These are phyloP conservation scores for Drosophila subsilvestris DNA, from an alignment of 2,888 invertebrate species.

Conservation along the genomic window DNA sequence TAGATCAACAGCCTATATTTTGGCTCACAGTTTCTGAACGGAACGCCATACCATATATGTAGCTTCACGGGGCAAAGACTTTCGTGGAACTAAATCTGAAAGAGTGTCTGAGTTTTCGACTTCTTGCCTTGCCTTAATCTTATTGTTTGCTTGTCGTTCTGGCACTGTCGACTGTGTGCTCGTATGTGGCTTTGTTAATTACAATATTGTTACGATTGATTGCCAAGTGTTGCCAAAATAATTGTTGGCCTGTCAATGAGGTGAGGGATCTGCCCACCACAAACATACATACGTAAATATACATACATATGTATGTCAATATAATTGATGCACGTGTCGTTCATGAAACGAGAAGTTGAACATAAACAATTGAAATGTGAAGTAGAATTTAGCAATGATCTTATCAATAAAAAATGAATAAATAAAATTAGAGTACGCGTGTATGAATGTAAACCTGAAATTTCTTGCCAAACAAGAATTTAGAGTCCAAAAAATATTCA, in stretches of 20 bases:
- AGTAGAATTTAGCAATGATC: constrained; percentile 33
- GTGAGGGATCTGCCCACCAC: neutral
- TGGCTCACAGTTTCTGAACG: no score
- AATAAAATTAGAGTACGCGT: constrained; percentile 11
- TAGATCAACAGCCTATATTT: no score
- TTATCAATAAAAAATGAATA: constrained; percentile 3
- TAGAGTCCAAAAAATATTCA: neutral
- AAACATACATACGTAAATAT: no score
- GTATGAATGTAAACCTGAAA: neutral
- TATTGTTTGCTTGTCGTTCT: constrained; percentile 20
- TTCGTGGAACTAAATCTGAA: no score
- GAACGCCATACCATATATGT: no score
- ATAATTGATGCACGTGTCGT: constrained; percentile 18
- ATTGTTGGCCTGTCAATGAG: constrained; percentile 45
- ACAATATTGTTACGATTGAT: constrained; percentile 48
- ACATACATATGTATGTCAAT: neutral
- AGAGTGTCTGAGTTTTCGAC: neutral
- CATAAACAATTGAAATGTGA: constrained; percentile 5
- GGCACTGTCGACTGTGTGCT: neutral
- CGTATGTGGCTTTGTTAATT: constrained; percentile 27
- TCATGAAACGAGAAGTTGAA: constrained; percentile 1
- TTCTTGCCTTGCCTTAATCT: constrained; percentile 13
- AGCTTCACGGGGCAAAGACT: no score
- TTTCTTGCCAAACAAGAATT: neutral
- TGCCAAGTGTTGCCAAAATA: constrained; percentile 56